Conservation (phyloP, 2,797 vertebrate species). For the Ispidina picta region DNA sequence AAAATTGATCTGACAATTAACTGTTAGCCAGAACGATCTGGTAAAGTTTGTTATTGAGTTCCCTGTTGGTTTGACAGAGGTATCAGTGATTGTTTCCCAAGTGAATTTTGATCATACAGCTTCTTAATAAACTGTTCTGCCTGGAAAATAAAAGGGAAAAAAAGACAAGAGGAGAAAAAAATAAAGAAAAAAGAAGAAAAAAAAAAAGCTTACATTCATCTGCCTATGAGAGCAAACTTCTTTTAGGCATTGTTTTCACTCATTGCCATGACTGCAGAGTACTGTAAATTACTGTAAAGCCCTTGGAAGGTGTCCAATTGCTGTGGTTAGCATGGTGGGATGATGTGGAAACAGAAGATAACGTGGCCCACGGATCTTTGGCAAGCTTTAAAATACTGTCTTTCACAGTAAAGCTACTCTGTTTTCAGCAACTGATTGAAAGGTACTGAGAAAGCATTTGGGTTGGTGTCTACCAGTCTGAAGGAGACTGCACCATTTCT, state of each 20-base stretch:
- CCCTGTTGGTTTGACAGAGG: background rate
- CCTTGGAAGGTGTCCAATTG: conserved; percentile 6
- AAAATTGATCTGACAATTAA: background rate
- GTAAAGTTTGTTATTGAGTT: background rate
- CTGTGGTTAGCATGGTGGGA: background rate
- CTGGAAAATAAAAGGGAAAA: background rate
- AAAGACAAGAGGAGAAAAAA: background rate
- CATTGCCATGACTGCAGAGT: background rate
- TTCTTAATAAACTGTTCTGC: background rate
- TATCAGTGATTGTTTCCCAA: background rate
- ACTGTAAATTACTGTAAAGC: background rate
- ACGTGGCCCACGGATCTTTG: background rate
- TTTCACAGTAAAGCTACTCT: conserved; percentile 18
- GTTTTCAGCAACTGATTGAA: background rate
- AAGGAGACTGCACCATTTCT: background rate
- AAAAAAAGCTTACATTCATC: background rate
- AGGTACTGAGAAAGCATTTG: background rate
- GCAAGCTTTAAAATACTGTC: conserved; percentile 1
- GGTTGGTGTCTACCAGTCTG: background rate
- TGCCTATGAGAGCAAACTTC: background rate
- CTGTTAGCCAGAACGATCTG: background rate
- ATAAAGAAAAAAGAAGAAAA: background rate
- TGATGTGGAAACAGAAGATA: conserved; percentile 35
- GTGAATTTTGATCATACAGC: background rate
- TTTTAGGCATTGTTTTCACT: background rate